Percentiles rank a stretch among this genome's conserved stretches.
phyloP scores from a whole-genome alignment of 2,888 invertebrate species.

The Malthinus flaveolus region DNA sequence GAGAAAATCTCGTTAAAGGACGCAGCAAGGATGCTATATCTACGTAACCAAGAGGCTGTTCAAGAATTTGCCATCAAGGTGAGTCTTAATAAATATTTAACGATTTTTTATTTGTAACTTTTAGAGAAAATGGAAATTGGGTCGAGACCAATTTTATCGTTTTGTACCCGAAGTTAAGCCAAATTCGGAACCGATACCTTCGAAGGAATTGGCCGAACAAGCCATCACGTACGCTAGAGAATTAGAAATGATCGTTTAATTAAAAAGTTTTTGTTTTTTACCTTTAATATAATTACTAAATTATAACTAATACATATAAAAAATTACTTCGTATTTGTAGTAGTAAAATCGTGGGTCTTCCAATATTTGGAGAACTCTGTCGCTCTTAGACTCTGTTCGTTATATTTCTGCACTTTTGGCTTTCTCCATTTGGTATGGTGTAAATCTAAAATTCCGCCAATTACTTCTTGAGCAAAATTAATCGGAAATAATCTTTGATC shows the following conservation, averaged over 20 bases:
- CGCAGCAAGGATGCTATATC: conserved; percentile 86
- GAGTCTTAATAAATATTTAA: conserved; percentile 21
- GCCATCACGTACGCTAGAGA: conserved; percentile 96
- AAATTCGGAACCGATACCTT: conserved; percentile 80
- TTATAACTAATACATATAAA: background rate
- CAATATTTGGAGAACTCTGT: conserved; percentile 71
- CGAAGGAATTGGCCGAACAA: conserved; percentile 87
- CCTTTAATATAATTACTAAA: background rate
- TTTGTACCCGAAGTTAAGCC: conserved; percentile 79
- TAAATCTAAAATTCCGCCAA: conserved; percentile 92
- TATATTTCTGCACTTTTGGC: conserved; percentile 73
- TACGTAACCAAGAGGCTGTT: conserved; percentile 76
- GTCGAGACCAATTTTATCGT: conserved; percentile 77
- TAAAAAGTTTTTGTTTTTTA: conserved; percentile 20
- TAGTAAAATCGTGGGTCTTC: conserved; percentile 65
- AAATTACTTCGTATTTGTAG: conserved; percentile 43
- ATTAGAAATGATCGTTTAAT: conserved; percentile 98
- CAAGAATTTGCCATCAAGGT: conserved; percentile 81
- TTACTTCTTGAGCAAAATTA: conserved; percentile 93
- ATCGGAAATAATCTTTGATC: conserved; percentile 83
- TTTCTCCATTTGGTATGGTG: conserved; percentile 86
- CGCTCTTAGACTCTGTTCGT: conserved; percentile 76
- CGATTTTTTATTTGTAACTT: conserved; percentile 27
- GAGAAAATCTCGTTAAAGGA: conserved; percentile 85
- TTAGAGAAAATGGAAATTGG: conserved; percentile 77